Evolutionary conservation across 2,888 invertebrate genomes (phyloP), one percentile per base, ranked within the genome.

Genomic region (Palloptera scutellata): DNA sequence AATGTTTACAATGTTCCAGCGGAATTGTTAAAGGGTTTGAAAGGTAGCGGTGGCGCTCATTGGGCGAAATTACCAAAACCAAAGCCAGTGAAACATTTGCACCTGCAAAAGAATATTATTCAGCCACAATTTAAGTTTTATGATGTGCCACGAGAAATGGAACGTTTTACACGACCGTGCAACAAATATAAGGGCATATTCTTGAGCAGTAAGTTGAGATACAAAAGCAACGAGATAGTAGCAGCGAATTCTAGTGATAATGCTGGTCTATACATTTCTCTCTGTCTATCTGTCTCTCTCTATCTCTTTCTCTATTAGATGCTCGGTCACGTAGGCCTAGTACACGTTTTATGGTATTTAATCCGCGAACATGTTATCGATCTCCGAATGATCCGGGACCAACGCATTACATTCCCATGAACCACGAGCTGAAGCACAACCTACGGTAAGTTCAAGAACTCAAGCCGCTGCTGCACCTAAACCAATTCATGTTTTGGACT

Each of bases 371-470:
- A 0, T 81, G 79, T 54, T 82, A 76, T 71, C 81, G 71, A 10
- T 67, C 78, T 70, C 79, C 80, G 1, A 53, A 15, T 0, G 79
- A 79, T 0, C 81, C 83, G 0, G 81, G 78, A 0, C 80, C 83
- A 8, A 67, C 72, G 0, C 73, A 73, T 6, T 80, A 81, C 6
- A 63, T 73, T 53, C 74, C 73, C 41, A 4, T 15, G n/a, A n/a
- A 58, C 64, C 45, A 73, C 72, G 40, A 61, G 75, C 0, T 15
- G 5, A 0, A 9, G 41, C 1, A 70, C 63, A 15, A 71, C 72
- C 70, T 71, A 61, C 63, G 66, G 57, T 64, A 30, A 59, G 58
- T 41, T 4, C 41, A 2, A 1, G 2, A 13, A 12, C 11, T 11
- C 11, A 10, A 3, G 15, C 6, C 9, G n/a, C 12, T n/a, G 30